Evolutionary conservation across 2,888 invertebrate genomes (phyloP).

Genomic region (Diachrysia chrysitis): DNA sequence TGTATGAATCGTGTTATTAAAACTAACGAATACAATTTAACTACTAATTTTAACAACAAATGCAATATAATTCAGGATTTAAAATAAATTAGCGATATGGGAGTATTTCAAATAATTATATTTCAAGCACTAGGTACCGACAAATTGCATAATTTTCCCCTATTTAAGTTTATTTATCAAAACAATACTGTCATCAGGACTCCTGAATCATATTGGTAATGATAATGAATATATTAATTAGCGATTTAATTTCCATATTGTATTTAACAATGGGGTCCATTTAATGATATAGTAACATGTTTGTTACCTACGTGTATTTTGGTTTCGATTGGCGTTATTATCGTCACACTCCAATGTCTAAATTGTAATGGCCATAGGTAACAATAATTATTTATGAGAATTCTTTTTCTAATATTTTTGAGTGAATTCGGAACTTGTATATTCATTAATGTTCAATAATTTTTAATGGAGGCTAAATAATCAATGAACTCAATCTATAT

Average conservation of each 20-base stretch:
- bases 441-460: too few relatives aligned
- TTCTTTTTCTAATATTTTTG: too few relatives aligned
- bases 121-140: background rate
- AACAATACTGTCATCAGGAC: background rate
- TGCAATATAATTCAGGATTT: background rate
- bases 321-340: too few relatives aligned
- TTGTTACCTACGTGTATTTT: too few relatives aligned
- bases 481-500: too few relatives aligned
- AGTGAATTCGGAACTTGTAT: too few relatives aligned
- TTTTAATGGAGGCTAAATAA: too few relatives aligned
- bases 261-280: too few relatives aligned
- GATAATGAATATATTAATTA: background rate
- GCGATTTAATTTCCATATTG: background rate
- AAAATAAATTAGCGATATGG: background rate
- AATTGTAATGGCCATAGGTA: too few relatives aligned
- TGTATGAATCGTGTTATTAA: background rate
- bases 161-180: background rate
- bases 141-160: background rate
- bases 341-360: too few relatives aligned
- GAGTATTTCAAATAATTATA: background rate
- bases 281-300: background rate
- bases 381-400: too few relatives aligned
- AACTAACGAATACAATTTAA: background rate
- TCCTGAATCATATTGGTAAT: background rate
- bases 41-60: background rate